Evolutionary conservation across 2,888 invertebrate species (phyloP).

Genomic region (Thelaira solivaga): DNA sequence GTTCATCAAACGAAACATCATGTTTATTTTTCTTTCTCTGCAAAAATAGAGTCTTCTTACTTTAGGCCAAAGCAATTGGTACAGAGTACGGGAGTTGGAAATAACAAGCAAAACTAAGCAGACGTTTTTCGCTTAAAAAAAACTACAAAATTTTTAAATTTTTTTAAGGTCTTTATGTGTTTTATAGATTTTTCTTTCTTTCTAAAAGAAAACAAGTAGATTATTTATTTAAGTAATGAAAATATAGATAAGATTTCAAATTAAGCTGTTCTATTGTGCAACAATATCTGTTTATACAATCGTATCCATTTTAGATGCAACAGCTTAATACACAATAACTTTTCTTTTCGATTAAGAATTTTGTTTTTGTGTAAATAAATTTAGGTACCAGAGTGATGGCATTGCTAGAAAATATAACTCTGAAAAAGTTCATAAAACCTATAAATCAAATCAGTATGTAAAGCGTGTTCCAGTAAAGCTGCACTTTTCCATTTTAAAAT

Average conservation of each 20-base stretch:
- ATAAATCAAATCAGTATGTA: too few relatives aligned
- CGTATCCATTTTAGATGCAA: not conserved
- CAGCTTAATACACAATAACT: too few relatives aligned
- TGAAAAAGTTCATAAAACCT: too few relatives aligned
- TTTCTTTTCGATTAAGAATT: too few relatives aligned
- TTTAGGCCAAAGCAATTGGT: not conserved
- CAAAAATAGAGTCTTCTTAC: not conserved
- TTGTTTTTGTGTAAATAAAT: too few relatives aligned
- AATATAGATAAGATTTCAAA: slow-evolving; percentile 13
- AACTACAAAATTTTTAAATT: slow-evolving; percentile 25
- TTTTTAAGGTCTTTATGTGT: not conserved
- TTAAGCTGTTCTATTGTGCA: slow-evolving; percentile 1
- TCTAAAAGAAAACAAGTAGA: slow-evolving; percentile 23
- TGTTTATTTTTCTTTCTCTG: slow-evolving; percentile 6
- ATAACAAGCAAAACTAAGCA: too few relatives aligned
- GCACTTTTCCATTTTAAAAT: too few relatives aligned
- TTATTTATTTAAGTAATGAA: slow-evolving; percentile 12
- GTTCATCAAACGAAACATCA: slow-evolving; percentile 46
- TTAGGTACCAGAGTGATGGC: too few relatives aligned
- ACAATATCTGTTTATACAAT: too few relatives aligned
- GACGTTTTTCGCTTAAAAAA: slow-evolving; percentile 28
- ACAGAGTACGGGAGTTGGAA: not conserved
- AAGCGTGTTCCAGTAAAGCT: too few relatives aligned
- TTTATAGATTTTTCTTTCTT: not conserved
- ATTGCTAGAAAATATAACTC: too few relatives aligned